A percentile compares a stretch with the other conserved stretches of the same genome.
Conservation (phyloP, 2,113 vertebrate species). For the Cyprinodon brontotheroides region DNA sequence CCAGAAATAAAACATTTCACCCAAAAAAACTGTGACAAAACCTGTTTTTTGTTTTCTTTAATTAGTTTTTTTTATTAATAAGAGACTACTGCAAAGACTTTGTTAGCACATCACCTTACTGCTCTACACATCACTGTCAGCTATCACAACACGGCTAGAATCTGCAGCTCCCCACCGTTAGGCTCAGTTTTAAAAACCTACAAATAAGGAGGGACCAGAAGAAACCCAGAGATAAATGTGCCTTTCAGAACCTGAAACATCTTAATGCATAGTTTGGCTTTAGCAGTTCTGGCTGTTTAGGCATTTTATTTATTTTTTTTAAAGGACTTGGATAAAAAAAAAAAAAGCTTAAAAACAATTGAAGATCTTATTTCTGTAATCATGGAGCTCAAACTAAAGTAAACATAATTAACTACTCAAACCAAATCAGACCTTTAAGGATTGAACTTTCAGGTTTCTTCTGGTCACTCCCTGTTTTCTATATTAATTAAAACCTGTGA, state of each 20-base stretch:
- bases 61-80: background rate
- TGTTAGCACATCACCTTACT: background rate
- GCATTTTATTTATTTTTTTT: background rate
- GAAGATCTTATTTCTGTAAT: too few species aligned
- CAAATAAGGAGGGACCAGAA: background rate
- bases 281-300: background rate
- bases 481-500: background rate
- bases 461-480: background rate
- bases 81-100: background rate
- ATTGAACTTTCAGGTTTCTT: background rate
- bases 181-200: background rate
- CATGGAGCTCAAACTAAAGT: background rate
- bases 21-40: background rate
- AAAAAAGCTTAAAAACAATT: too few species aligned
- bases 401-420: background rate
- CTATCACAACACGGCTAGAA: background rate
- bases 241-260: background rate
- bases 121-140: background rate
- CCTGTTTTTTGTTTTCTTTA: background rate
- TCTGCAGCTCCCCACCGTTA: background rate
- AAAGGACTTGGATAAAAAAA: background rate
- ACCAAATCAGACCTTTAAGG: background rate
- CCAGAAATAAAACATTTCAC: background rate
- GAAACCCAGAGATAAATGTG: background rate
- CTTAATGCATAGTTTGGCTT: background rate